Evolutionary conservation across 2,888 invertebrate species (phyloP), one percentile per base, ranked within the genome.

Genomic region (Gandaritis pyraliata): DNA sequence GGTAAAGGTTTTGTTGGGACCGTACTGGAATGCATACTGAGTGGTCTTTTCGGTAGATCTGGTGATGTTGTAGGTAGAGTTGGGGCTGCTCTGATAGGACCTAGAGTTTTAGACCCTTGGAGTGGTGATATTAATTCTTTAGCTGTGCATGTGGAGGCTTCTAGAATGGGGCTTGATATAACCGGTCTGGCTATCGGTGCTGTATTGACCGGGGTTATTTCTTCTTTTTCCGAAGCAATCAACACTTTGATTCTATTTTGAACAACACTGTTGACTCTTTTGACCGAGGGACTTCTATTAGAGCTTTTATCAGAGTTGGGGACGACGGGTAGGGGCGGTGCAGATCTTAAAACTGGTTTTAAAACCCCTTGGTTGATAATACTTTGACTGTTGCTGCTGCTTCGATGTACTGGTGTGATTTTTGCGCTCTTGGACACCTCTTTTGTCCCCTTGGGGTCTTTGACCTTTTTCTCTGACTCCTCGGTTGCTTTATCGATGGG

Each of bases 141-240:
- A 0, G 96, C 96, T 0, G 96, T 95, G 70, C 96, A 96, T 0
- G 97, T 97, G 0, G 97, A 97, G 2, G 95, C 94, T 81, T 97
- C 96, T 54, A 97, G 85, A 52, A 96, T 96, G 0, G 97, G 97
- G 66, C 95, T 95, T 7, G 97, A 96, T 69, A 97, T 97, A 10
- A 96, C 93, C 0, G 96, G 97, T 69, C 96, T 93, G 0, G 94
- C 93, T 0, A 96, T 94, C 0, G 96, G 95, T 65, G 95, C 87
- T 0, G 95, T 36, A 90, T 18, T 93, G 69, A 68, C 80, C 8
- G 64, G 83, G 63, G 67, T 77, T 29, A 72, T 57, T 58, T 87
- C 88, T 59, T 93, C 93, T 69, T 88, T 92, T n/a, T 92, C 90
- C 2, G 87, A 72, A 29, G 72, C 83, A 54, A 89, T 88, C 6